These are phyloP conservation scores for Synodontis membranacea DNA, from an alignment of 2,113 vertebrate genomes.

Conservation along the genomic window DNA sequence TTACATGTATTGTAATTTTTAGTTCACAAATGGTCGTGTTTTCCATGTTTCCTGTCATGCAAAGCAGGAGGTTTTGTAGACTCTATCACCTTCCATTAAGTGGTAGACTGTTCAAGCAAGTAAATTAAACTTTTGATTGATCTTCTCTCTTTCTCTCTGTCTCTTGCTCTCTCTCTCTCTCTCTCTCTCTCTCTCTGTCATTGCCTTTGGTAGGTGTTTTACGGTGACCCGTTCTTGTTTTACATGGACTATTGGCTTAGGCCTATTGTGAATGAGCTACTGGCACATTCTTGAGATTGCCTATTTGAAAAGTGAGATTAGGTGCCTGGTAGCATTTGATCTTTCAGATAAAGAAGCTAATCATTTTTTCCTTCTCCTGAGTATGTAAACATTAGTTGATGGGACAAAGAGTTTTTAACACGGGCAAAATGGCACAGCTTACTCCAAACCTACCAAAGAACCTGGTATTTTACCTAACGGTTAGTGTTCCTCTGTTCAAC, in stretches of 20 bases:
- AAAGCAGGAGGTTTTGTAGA: not conserved
- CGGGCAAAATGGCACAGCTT: not conserved
- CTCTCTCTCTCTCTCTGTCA: not conserved
- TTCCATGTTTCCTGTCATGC: not conserved
- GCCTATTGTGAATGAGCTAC: conserved; percentile 11
- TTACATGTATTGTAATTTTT: no score
- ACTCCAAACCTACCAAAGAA: not conserved
- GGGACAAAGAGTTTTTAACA: conserved; percentile 19
- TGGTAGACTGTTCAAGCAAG: conserved; percentile 1
- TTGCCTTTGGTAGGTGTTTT: conserved; percentile 46
- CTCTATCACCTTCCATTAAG: not conserved
- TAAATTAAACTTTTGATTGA: conserved; percentile 11
- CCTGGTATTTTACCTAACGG: not conserved
- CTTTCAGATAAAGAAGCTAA: conserved; percentile 12
- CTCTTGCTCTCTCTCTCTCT: not conserved
- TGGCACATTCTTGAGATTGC: conserved; percentile 38
- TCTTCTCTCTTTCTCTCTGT: not conserved
- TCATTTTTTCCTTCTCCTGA: conserved; percentile 1
- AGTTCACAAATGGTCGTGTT: not conserved
- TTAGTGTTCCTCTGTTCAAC: not conserved
- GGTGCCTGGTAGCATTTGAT: conserved; percentile 30
- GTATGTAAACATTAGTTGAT: conserved; percentile 31
- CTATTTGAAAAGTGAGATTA: conserved; percentile 41
- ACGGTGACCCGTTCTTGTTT: conserved; percentile 26
- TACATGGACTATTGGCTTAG: conserved; percentile 33